Evolutionary conservation across 2,888 invertebrate species (phyloP), one percentile per base, ranked within the genome.

Genomic region (Acrobasis consociella): DNA sequence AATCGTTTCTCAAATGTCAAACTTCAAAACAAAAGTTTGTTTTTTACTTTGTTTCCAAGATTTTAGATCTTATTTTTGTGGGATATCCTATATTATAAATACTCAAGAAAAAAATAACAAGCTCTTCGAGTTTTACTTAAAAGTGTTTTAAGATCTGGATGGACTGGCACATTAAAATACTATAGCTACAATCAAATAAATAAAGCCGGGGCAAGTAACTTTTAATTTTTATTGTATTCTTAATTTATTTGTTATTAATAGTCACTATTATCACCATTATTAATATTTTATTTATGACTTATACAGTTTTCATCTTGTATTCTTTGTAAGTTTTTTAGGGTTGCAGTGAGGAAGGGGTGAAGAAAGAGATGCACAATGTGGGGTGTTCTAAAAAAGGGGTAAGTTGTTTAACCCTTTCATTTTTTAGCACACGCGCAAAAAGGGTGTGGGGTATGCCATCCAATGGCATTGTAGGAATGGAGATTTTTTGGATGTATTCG

Each of bases 361-460:
- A 64, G 67, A 78, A 76, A 83, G 81, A 75, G 81, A 78, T 80
- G 76, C 69, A 81, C 73, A 78, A 77, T 72, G 76, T 75, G 76
- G 87, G 85, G 80, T 82, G 79, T 68, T 77, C 63, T 76, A 83
- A 84, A 84, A 88, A 89, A 86, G 84, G 91, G 90, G 88, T 87
- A 73, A 76, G 73, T 78, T 82, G 79, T 85, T 85, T 85, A 89
- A 90, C 91, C 93, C 91, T 90, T 91, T 83, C 74, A 62, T 85
- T 88, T 88, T 90, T 91, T 91, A 87, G 90, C 91, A 92, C 92
- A 91, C 81, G 91, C 91, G 91, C 91, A 91, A 83, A 60, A 83
- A 76, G 85, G 82, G 85, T 82, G 83, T 78, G 85, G 85, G 83
- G 70, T 75, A 78, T 77, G 73, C 78, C 82, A 78, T 80, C 92